Evolutionary conservation across 2,888 invertebrate species (phyloP), one percentile per base, ranked within the genome.

Genomic region (Colostygia pectinataria): DNA sequence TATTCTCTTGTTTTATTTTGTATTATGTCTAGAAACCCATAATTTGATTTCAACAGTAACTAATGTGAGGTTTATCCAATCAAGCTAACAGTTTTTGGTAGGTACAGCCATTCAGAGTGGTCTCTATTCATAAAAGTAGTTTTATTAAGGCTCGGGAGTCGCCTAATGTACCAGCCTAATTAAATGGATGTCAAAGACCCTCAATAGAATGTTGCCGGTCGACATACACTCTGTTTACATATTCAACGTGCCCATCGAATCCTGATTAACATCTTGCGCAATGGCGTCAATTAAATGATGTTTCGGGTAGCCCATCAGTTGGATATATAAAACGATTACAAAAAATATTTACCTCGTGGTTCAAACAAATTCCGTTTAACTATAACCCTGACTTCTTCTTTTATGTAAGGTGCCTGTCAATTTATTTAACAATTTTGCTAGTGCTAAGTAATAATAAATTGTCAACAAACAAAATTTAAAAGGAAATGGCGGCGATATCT

Each of bases 151-250:
- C 65, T 59, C 66, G 48, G 57, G 60, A 65, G 58, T 55, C 70
- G 65, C 72, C 20, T 83, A 82, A 82, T 80, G 83, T 80, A 74
- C 68, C 60, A 60, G 64, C 59, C 71, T 80, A 81, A 83, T 82
- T 77, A 82, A 82, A 78, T 77, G 75, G 66, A 71, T 63, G 67
- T 71, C 73, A 66, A 69, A 70, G 66, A 63, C 10, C 23, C 27
- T 45, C 50, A 41, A 51, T 51, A 37, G 45, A 32, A 51, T 37
- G 45, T 54, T 28, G 36, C 42, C 36, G 23, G 40, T 20, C 10
- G 44, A 29, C 34, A 45, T 28, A 34, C 20, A 33, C 12, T 27
- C 34, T 55, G 53, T 55, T 60, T 67, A 65, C 63, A 71, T 65
- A 71, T 69, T 67, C 69, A 74, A 60, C 54, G 63, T 59, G 58